Evolutionary conservation across 2,113 vertebrate genomes (phyloP).

Genomic region (Corvus moneduloides): DNA sequence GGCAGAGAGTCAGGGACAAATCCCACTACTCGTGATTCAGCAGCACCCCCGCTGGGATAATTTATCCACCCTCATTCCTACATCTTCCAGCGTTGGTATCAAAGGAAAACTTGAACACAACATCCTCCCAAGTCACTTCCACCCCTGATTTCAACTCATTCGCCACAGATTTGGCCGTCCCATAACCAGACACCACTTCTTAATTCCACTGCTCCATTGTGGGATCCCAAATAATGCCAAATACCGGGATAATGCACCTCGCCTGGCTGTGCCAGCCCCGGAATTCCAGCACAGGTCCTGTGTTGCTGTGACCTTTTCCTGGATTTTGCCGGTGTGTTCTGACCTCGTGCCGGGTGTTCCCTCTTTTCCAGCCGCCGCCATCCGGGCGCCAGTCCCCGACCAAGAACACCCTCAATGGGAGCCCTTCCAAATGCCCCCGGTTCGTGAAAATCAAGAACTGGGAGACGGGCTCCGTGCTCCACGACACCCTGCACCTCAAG

Average conservation of each 20-base stretch:
- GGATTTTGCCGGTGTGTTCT: fast-evolving
- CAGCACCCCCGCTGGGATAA: background rate
- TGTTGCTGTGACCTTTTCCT: background rate
- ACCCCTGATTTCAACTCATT: background rate
- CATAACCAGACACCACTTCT: background rate
- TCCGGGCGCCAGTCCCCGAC: slow-evolving; percentile 79
- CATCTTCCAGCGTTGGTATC: fast-evolving
- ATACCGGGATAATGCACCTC: background rate
- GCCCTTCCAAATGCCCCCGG: slow-evolving; percentile 92
- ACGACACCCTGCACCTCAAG: slow-evolving; percentile 86
- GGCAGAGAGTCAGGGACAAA: background rate
- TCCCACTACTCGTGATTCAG: background rate
- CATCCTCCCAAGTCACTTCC: background rate
- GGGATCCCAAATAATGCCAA: background rate
- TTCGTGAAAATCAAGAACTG: slow-evolving; percentile 95
- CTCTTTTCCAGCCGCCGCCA: slow-evolving; percentile 63
- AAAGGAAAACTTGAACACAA: background rate
- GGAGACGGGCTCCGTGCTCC: slow-evolving; percentile 86
- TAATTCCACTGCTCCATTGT: fast-evolving
- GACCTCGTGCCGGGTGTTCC: background rate
- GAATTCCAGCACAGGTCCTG: background rate
- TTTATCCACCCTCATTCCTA: background rate
- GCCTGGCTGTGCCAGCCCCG: fast-evolving
- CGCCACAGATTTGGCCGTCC: background rate
- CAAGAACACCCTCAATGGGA: slow-evolving; percentile 81